Evolutionary conservation across 2,113 vertebrate species (phyloP).

Genomic region (Elaphurus davidianus): DNA sequence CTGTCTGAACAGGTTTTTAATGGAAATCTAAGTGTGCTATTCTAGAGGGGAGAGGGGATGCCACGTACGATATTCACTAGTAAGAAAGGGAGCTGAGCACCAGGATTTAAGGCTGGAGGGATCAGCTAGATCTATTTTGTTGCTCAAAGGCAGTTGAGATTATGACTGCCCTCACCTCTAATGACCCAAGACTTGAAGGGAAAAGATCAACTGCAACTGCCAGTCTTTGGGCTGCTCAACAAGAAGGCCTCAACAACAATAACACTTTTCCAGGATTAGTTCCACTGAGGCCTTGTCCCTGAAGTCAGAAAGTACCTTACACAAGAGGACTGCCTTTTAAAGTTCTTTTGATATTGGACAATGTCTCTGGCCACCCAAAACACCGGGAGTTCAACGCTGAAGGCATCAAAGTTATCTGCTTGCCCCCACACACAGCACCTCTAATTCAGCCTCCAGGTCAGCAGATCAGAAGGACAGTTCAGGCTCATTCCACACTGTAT

Average conservation of each 20-base stretch:
- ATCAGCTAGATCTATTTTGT: background rate
- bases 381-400: rapidly evolving
- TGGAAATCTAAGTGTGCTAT: background rate
- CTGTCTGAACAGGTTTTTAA: background rate
- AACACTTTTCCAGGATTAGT: background rate
- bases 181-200: background rate
- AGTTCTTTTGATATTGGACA: background rate
- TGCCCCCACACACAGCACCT: background rate
- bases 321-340: background rate
- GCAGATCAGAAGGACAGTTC: background rate
- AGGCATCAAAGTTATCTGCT: background rate
- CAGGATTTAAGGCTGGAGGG: background rate
- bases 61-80: background rate
- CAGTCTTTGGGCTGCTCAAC: background rate
- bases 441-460: background rate
- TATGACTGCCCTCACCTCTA: background rate
- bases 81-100: background rate
- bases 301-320: background rate
- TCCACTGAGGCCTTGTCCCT: background rate
- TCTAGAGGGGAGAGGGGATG: background rate
- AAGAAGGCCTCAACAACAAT: background rate
- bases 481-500: background rate
- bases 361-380: background rate
- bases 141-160: background rate
- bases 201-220: background rate